Base-by-base conservation (phyloP, 2,113 vertebrate species). In the Aphyosemion australe region DNA sequence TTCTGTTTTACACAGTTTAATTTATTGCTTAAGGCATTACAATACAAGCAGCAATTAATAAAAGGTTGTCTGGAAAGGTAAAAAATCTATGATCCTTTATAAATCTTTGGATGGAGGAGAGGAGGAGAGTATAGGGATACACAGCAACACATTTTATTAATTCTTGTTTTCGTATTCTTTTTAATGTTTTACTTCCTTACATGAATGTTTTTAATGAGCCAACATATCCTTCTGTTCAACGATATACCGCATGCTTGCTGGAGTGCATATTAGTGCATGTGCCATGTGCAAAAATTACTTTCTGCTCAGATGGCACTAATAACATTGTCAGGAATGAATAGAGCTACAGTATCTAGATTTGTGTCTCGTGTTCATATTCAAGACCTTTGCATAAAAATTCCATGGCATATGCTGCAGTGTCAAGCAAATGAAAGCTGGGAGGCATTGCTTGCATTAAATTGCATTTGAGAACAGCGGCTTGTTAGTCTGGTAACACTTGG, bases 391-490 rank as follows among this genome's bases (percentile, higher is more conserved):
- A 78, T 79, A 34, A 37, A 37, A 67, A 70, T 65, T 56, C 47
- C 43, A 20, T 56, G 45, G 12, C 65, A 75, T 63, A 66, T 71
- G 54, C 16, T 51, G 6, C 6, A 7, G 55, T 61, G 45, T 73
- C 37, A 20, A 61, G 56, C 45, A 43, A 26, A 26, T 26, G 26
- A 26, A 74, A 47, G 31, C 59, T 57, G 19, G 52, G 53, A 66
- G 41, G 61, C 66, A 74, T 62, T 54, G 46, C 67, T 58, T 72
- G 56, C 62, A 56, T 72, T 65, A 64, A 61, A 62, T 45, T 71
- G 42, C 54, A 51, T 75, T 32, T 52, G 45, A 70, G 55, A 15
- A 56, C 31, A 70, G 16, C 12, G 49, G 19, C 21, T 48, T 63
- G 61, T 74, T 69, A 43, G 37, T 62, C 10, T 54, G n/a, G n/a